These are phyloP conservation scores for Tiphia femorata DNA, from an alignment of 2,888 invertebrate species.

Conservation along the genomic window DNA sequence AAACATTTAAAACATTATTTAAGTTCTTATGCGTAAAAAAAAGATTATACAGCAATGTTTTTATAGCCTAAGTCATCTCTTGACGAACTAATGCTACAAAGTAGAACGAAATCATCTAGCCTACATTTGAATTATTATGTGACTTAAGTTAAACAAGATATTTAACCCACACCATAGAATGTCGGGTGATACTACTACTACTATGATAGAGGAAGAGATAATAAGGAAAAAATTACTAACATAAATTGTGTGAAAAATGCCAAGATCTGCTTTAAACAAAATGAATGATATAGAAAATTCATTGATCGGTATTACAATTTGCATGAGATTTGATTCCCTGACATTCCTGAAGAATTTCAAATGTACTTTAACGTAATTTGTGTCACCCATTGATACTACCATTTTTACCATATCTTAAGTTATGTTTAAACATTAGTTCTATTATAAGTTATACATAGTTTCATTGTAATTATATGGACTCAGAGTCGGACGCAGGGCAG, in stretches of 20 bases:
- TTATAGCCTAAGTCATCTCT: slow-evolving; percentile 45
- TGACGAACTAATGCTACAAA: slow-evolving; percentile 40
- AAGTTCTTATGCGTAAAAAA: slow-evolving; percentile 59
- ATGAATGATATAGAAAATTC: slow-evolving; percentile 37
- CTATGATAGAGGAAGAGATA: slow-evolving; percentile 9
- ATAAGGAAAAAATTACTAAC: slow-evolving; percentile 28
- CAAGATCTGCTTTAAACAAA: slow-evolving; percentile 26
- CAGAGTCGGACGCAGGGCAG: slow-evolving; percentile 45
- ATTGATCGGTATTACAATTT: slow-evolving; percentile 38
- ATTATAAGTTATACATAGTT: slow-evolving; percentile 52
- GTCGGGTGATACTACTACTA: slow-evolving; percentile 17
- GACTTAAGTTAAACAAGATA: slow-evolving; percentile 33
- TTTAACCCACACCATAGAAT: slow-evolving; percentile 18
- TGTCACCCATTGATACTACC: slow-evolving; percentile 32
- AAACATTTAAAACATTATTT: slow-evolving; percentile 59
- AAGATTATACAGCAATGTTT: slow-evolving; percentile 54
- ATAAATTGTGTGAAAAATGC: slow-evolving; percentile 32
- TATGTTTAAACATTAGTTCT: slow-evolving; percentile 46
- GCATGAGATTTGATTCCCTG: slow-evolving; percentile 17
- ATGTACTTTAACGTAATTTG: slow-evolving; percentile 20
- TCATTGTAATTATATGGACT: slow-evolving; percentile 49
- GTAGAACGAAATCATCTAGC: slow-evolving; percentile 43
- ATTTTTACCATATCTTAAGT: slow-evolving; percentile 48
- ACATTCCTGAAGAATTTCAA: slow-evolving; percentile 16
- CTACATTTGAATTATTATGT: slow-evolving; percentile 34